Conservation (phyloP, 1,140 invertebrate species). For the Drosophila pandora region DNA sequence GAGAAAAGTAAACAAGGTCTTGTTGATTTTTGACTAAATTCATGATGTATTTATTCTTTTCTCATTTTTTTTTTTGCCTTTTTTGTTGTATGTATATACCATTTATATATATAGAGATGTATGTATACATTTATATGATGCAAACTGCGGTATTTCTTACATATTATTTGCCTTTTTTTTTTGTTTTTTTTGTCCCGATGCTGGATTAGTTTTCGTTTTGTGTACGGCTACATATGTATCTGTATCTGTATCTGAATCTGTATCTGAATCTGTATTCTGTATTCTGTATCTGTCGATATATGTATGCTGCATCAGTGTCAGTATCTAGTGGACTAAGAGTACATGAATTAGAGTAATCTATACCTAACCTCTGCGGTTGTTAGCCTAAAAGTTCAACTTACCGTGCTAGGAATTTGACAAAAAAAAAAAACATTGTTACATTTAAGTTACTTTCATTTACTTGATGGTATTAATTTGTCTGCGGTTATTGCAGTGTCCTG, state of each 20-base stretch:
- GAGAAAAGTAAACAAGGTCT: conserved; percentile 22
- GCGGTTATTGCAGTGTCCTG: conserved; percentile 10
- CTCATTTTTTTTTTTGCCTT: conserved; percentile 7
- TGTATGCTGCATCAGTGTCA: conserved; percentile 19
- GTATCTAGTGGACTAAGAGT: conserved; percentile 52
- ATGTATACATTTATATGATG: conserved; percentile 49
- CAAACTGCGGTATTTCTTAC: conserved; percentile 60
- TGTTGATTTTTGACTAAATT: conserved; percentile 75
- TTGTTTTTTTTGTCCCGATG: conserved; percentile 15
- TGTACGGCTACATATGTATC: conserved; percentile 47
- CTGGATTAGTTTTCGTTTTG: conserved; percentile 63
- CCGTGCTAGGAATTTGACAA: conserved; percentile 55
- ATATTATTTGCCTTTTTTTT: conserved; percentile 24
- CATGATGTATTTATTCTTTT: conserved; percentile 72
- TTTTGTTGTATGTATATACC: conserved; percentile 28
- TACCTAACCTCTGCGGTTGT: conserved; percentile 44
- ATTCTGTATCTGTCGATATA: conserved; percentile 16
- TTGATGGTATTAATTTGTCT: conserved; percentile 47
- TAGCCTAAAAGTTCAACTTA: conserved; percentile 71
- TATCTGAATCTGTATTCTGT: conserved; percentile 3
- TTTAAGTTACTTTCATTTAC: conserved; percentile 26
- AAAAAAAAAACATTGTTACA: conserved; percentile 54
- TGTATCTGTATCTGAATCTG: conserved; percentile 22
- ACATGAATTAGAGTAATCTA: conserved; percentile 55
- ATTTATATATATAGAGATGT: conserved; percentile 39